Percentiles rank a stretch among this genome's conserved stretches.
phyloP scores from a whole-genome alignment of 2,113 vertebrate genomes.

The Psammodynastes pulverulentus region DNA sequence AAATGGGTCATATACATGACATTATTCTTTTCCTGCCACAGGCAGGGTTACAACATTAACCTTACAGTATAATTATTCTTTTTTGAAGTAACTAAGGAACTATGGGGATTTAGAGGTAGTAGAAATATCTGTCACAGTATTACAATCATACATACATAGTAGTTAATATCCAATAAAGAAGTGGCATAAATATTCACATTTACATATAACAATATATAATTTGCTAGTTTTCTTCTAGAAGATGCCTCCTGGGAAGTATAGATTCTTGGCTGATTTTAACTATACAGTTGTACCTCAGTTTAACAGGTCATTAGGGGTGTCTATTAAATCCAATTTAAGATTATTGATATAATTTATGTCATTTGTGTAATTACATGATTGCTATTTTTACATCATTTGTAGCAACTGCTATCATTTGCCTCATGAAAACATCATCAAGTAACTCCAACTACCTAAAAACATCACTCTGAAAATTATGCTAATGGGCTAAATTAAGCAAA shows the following conservation, averaged over 20 bases:
- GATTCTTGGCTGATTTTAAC: neutral
- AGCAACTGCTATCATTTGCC: neutral
- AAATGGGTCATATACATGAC: neutral
- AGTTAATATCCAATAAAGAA: neutral
- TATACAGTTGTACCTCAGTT: neutral
- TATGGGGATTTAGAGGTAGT: neutral
- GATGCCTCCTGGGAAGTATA: neutral
- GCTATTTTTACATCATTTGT: neutral
- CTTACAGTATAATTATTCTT: neutral
- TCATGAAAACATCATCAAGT: neutral
- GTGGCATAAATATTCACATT: neutral
- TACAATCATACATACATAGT: neutral
- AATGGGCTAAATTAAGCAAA: neutral
- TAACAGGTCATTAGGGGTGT: neutral
- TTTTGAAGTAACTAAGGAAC: neutral
- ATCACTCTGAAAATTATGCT: neutral
- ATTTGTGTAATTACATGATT: neutral
- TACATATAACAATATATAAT: neutral
- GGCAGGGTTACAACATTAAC: neutral
- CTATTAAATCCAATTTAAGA: neutral
- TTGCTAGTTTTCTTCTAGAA: neutral
- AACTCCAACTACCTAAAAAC: neutral
- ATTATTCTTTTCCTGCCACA: neutral
- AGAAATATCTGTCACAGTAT: neutral
- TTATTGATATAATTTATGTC: neutral